A percentile compares a stretch with the other conserved stretches of the same genome.
Conservation (phyloP, 2,888 invertebrate species). For the Oligia strigilis region DNA sequence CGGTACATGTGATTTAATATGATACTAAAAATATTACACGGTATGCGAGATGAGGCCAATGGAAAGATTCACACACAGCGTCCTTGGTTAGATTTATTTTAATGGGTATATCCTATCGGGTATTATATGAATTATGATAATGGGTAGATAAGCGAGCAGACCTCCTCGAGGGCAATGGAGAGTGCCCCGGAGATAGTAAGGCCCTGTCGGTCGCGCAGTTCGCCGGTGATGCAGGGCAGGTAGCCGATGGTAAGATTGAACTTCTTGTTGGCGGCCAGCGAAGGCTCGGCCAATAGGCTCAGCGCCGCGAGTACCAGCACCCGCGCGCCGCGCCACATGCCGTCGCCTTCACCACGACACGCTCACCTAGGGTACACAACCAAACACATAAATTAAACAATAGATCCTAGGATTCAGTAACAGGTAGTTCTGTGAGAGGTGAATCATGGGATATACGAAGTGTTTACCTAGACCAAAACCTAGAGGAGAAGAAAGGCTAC, state of each 20-base stretch:
- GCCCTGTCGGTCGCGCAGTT: conserved; percentile 94
- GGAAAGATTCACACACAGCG: conserved; percentile 58
- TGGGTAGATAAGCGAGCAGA: conserved; percentile 74
- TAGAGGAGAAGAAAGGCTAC: background rate
- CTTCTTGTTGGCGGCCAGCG: conserved; percentile 86
- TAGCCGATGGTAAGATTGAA: conserved; percentile 95
- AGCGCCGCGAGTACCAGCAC: conserved; percentile 92
- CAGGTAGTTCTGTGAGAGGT: background rate
- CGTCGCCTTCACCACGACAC: conserved; percentile 88
- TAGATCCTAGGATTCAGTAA: background rate
- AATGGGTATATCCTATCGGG: conserved; percentile 44
- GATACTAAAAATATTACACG: conserved; percentile 67
- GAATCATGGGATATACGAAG: background rate
- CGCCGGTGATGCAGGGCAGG: conserved; percentile 95
- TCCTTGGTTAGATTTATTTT: conserved; percentile 60
- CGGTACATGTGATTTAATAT: conserved; percentile 46
- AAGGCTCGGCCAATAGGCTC: conserved; percentile 89
- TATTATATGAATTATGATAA: conserved; percentile 52
- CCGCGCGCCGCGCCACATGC: conserved; percentile 92
- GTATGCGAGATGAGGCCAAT: conserved; percentile 62
- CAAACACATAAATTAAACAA: background rate
- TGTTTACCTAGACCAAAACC: background rate
- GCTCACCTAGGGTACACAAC: conserved; percentile 74
- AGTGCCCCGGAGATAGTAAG: conserved; percentile 97
- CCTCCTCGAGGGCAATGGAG: conserved; percentile 96